Base-by-base conservation (phyloP, 1,140 invertebrate species). In the Diabrotica undecimpunctata region DNA sequence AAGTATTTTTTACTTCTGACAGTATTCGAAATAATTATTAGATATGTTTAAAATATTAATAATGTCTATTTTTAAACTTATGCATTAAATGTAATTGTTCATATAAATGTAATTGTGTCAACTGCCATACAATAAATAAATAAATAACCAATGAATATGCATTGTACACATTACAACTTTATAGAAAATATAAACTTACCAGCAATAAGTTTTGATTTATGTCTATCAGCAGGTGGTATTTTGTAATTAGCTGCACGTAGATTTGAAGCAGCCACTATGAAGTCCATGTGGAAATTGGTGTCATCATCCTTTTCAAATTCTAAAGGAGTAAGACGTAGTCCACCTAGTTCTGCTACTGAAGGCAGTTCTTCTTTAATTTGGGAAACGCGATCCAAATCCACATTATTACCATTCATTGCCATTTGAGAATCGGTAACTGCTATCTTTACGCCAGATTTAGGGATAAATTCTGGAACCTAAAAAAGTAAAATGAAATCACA, bases 221-320 rank as follows among this genome's bases (percentile, higher is more conserved):
- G 95, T 65, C 94, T 85, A 83, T 99, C 97, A 6, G 97, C 97
- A 37, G 90, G 87, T 8, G 90, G 83, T 73, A 99, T 99, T 74
- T 90, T 91, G 79, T 99, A 99, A 79, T 99, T 99, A 25, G 92
- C 88, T 7, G 97, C 97, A 63, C 97, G 86, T 25, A 98, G 81
- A 82, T 99, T 99, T 0, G 96, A 98, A 7, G 94, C 88, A 4
- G 97, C 96, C 0, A 98, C 96, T 73, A 99, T 98, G 77, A 98
- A 99, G 81, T 99, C 97, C 87, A 99, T 98, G 80, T 99, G 97
- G 81, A 97, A 91, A 79, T 99, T 99, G 56, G 83, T 86, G 75
- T 99, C 97, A 80, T 99, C 97, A 77, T 99, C 97, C 77, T 99
- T 99, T 77, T 99, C 97, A 81, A 99, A 99, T 69, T 99, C 96